phyloP scores from a whole-genome alignment of 2,888 invertebrate genomes.

The Synergus laeviventris region DNA sequence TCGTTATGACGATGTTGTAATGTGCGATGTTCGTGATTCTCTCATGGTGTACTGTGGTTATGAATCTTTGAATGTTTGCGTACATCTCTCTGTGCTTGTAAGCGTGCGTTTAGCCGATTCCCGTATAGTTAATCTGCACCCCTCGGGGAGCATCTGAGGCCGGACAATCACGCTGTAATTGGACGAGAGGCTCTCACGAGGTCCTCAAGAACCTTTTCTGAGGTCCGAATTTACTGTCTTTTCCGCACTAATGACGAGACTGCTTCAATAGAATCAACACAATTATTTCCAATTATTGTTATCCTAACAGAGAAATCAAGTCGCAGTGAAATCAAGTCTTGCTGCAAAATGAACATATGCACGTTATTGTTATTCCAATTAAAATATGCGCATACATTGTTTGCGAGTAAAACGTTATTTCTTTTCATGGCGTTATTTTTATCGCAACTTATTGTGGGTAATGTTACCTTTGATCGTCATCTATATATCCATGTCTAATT shows the following conservation, averaged over 20 bases:
- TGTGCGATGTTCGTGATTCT: neutral
- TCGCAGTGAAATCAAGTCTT: neutral
- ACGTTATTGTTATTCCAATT: too few relatives aligned
- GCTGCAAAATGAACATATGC: too few relatives aligned
- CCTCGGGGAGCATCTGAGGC: slow-evolving; percentile 62
- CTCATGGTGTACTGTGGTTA: neutral
- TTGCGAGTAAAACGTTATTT: too few relatives aligned
- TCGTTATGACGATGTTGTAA: slow-evolving; percentile 8
- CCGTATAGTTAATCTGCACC: slow-evolving; percentile 63
- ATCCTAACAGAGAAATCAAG: too few relatives aligned
- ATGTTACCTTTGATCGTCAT: too few relatives aligned
- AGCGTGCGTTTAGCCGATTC: slow-evolving; percentile 51
- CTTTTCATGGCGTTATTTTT: too few relatives aligned
- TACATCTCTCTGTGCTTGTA: slow-evolving; percentile 17
- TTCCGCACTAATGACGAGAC: slow-evolving; percentile 49
- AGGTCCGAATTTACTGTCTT: slow-evolving; percentile 51
- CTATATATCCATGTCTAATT: too few relatives aligned
- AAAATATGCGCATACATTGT: too few relatives aligned
- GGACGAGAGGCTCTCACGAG: slow-evolving; percentile 68
- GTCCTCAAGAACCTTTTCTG: slow-evolving; percentile 56
- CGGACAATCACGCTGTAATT: slow-evolving; percentile 71
- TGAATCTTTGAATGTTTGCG: slow-evolving; percentile 12
- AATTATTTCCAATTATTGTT: slow-evolving; percentile 55
- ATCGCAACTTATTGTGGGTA: too few relatives aligned
- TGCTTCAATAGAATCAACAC: slow-evolving; percentile 57